Evolutionary conservation across 2,888 invertebrate genomes (phyloP), one percentile per base, ranked within the genome.

Genomic region (Uloborus plumipes): DNA sequence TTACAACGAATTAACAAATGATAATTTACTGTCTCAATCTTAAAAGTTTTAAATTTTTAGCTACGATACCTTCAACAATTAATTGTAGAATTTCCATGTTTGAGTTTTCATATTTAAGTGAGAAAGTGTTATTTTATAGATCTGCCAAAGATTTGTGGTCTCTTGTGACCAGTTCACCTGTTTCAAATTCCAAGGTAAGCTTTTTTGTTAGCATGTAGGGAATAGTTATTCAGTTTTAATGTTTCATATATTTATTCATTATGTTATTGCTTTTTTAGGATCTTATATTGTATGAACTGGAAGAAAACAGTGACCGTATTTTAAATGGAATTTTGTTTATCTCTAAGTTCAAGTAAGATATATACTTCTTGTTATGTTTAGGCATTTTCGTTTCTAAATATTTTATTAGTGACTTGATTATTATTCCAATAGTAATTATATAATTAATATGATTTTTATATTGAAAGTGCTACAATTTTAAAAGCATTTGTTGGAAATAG

Each of bases 141-240:
- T 88, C 88, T 22, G 89, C 88, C 81, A 87, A 88, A 85, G 88
- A 88, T 61, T 79, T 89, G 49, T 89, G 89, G 89, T 88, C 89
- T 73, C 86, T 88, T 70, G 87, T 89, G 47, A 88, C 88, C 84
- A 89, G 88, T 6, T 87, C 87, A 31, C 88, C 88, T 6, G 85
- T 88, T 55, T 85, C 88, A 2, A 86, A 88, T 84, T 88, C 88
- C 59, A 87, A 88, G 87, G 89, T 88, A 87, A 85, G 65, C 11
- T 9, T 39, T 39, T 39, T 39, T 7, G 9, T 11, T 6, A 18
- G 15, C n/a, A 16, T 6, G 16, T 18, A 16, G n/a, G 16, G 2
- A 16, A 55, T 20, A 55, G 55, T 55, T 20, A 16, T 55, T 55
- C 55, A 55, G 16, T 18, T 55, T 55, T 18, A 9, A 55, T 20